phyloP scores from a whole-genome alignment of 64 coral and sea anemone species.

The Pocillopora verrucosa region DNA sequence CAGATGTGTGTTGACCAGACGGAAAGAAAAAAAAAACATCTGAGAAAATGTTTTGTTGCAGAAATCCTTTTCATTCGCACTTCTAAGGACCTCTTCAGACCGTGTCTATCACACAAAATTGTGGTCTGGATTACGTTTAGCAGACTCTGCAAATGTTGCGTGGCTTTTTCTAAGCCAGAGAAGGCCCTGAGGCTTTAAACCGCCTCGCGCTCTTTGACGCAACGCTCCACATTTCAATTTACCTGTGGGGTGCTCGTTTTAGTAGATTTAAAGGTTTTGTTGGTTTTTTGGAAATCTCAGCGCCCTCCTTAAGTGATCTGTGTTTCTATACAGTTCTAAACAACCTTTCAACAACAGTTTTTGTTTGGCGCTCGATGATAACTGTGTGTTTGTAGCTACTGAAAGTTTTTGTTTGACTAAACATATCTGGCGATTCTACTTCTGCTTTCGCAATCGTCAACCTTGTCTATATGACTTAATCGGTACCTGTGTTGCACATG shows the following conservation, averaged over 20 bases:
- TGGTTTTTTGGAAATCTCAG: conserved; percentile 22
- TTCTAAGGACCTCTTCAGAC: background rate
- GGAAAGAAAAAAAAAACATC: background rate
- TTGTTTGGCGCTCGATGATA: background rate
- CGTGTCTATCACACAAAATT: conserved; percentile 3
- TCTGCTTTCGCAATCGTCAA: background rate
- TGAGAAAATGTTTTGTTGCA: conserved; percentile 48
- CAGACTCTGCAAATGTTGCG: conserved; percentile 5
- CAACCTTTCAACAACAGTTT: conserved; percentile 23
- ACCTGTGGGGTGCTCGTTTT: conserved; percentile 19
- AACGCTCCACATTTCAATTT: conserved; percentile 1
- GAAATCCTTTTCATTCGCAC: background rate
- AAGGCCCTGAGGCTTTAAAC: background rate
- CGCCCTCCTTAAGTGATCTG: background rate
- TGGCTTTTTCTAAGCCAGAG: background rate
- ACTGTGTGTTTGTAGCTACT: background rate
- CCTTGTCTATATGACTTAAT: background rate
- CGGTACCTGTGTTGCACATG: background rate
- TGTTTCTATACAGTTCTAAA: background rate
- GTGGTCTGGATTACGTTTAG: conserved; percentile 4
- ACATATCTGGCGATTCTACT: background rate
- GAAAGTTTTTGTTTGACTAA: conserved; percentile 14
- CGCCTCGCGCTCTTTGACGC: background rate
- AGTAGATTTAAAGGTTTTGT: conserved; percentile 4
- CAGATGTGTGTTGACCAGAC: background rate